These are phyloP conservation scores for Turritopsis dohrnii DNA, from an alignment of 30 jellyfish, hydroid and myxozoan genomes.

Conservation along the genomic window DNA sequence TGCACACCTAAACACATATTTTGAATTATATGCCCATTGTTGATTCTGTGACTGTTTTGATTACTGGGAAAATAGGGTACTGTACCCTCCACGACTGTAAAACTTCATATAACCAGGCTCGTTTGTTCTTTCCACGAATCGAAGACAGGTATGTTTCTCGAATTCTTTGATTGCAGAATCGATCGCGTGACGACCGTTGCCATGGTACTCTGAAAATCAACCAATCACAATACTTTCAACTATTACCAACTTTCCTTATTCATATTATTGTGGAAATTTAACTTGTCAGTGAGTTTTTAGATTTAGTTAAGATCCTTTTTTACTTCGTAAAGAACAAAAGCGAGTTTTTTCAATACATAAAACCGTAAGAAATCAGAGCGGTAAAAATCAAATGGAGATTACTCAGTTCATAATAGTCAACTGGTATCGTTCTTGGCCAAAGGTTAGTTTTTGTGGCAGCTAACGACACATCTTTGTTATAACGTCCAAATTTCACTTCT, in stretches of 20 bases:
- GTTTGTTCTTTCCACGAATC: neutral
- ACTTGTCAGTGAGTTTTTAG: too few relatives aligned
- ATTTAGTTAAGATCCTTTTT: too few relatives aligned
- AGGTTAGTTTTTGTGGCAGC: slow-evolving; percentile 12
- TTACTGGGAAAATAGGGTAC: neutral
- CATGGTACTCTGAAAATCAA: neutral
- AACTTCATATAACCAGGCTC: neutral
- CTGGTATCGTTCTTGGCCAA: slow-evolving; percentile 3
- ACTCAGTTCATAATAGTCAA: slow-evolving; percentile 4
- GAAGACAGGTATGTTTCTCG: slow-evolving; percentile 12
- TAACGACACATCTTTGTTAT: neutral
- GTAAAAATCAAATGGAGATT: too few relatives aligned
- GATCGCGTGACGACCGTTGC: neutral
- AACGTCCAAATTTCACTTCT: neutral
- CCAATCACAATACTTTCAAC: too few relatives aligned
- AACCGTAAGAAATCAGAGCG: too few relatives aligned
- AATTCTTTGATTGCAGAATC: slow-evolving; percentile 1
- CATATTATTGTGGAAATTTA: too few relatives aligned
- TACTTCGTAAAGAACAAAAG: too few relatives aligned
- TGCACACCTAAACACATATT: neutral
- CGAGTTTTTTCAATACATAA: too few relatives aligned
- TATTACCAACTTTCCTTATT: too few relatives aligned
- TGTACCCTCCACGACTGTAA: neutral
- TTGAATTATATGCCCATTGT: neutral
- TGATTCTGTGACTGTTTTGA: neutral